Evolutionary conservation across 2,113 vertebrate species (phyloP).

Genomic region (Gasterosteus aculeatus): DNA sequence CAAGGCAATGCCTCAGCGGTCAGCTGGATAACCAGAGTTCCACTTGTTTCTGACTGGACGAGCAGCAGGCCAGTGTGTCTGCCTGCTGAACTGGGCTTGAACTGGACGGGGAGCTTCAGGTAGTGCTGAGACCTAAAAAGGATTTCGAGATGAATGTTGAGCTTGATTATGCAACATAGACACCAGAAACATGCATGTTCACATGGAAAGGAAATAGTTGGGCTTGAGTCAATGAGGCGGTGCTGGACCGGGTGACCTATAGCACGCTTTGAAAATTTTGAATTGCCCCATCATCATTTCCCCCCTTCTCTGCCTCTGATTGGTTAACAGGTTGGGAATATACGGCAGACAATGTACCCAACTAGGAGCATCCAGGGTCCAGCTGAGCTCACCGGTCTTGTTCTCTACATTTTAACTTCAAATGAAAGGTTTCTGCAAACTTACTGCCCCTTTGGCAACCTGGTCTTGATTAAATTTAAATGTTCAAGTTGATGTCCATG

Average conservation of each 20-base stretch:
- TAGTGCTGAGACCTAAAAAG: constrained; percentile 88
- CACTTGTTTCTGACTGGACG: constrained; percentile 81
- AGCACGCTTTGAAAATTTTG: neutral
- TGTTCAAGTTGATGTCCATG: neutral
- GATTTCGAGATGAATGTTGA: neutral
- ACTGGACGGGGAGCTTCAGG: constrained; percentile 94
- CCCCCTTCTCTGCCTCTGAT: too few relatives aligned
- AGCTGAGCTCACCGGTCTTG: too few relatives aligned
- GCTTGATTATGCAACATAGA: neutral
- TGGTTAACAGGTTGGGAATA: too few relatives aligned
- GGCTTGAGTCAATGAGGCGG: neutral
- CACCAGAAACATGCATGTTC: neutral
- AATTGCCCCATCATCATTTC: neutral
- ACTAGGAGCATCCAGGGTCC: too few relatives aligned
- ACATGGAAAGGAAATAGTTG: neutral
- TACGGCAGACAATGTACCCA: too few relatives aligned
- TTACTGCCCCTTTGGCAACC: too few relatives aligned
- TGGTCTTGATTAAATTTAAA: neutral
- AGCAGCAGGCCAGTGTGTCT: constrained; percentile 83
- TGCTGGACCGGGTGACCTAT: neutral
- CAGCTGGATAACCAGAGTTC: constrained; percentile 84
- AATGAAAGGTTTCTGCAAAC: too few relatives aligned
- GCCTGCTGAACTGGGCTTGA: constrained; percentile 86
- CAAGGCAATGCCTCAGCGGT: constrained; percentile 84
- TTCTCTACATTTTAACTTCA: too few relatives aligned